Conservation (phyloP, 1,140 invertebrate species). For the Eriosoma lanigerum region DNA sequence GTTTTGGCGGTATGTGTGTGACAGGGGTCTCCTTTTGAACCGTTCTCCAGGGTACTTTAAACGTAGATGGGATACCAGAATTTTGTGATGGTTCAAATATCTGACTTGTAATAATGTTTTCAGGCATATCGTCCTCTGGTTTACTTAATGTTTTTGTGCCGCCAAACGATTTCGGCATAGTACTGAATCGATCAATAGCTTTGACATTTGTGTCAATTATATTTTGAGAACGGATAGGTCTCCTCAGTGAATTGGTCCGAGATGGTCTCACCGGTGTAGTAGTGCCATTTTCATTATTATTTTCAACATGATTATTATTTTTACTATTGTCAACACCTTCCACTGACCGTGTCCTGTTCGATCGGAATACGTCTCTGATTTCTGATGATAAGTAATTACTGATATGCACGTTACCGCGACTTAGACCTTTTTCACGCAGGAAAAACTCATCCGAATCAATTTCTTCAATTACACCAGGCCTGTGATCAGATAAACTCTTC, state of each 20-base stretch:
- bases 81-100: conserved; percentile 23
- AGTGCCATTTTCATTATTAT: conserved; percentile 56
- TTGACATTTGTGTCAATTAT: neutral
- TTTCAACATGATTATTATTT: conserved; percentile 61
- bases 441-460: conserved; percentile 86
- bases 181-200: conserved; percentile 7
- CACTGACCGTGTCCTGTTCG: conserved; percentile 59
- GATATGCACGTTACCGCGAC: conserved; percentile 77
- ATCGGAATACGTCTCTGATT: conserved; percentile 74
- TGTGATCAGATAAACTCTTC: conserved; percentile 51
- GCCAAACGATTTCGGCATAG: conserved; percentile 45
- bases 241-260: conserved; percentile 57
- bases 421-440: conserved; percentile 74
- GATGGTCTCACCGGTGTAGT: conserved; percentile 51
- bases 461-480: conserved; percentile 72
- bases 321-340: conserved; percentile 64
- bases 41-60: conserved; percentile 29
- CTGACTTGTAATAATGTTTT: conserved; percentile 36
- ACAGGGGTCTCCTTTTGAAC: neutral
- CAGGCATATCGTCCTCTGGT: neutral
- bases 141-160: neutral
- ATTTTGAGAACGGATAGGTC: conserved; percentile 50
- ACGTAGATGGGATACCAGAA: neutral
- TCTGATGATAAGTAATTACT: conserved; percentile 74
- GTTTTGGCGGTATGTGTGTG: conserved; percentile 24